These are phyloP conservation scores for Cnemophilus loriae DNA, from an alignment of 2,113 vertebrate species.

Conservation along the genomic window DNA sequence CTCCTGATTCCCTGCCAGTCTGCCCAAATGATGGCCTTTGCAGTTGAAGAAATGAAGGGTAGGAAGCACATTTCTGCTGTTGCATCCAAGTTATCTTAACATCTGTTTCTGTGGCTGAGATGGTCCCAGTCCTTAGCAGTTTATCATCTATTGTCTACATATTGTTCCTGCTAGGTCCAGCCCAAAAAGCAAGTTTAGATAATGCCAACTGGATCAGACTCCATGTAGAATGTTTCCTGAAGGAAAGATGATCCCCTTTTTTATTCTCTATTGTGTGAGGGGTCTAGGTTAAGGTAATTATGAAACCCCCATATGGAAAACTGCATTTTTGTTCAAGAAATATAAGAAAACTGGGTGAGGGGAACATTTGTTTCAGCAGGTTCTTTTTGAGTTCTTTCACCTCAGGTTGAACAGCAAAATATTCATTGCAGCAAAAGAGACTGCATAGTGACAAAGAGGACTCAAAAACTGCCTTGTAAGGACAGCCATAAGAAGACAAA, in stretches of 20 bases:
- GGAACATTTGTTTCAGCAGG: neutral
- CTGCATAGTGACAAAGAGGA: neutral
- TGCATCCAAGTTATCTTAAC: neutral
- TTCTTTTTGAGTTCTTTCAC: neutral
- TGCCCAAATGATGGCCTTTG: neutral
- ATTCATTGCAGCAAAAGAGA: neutral
- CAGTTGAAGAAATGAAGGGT: neutral
- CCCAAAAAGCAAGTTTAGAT: neutral
- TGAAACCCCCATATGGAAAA: neutral
- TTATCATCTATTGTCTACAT: neutral
- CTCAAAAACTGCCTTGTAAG: neutral
- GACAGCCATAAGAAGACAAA: neutral
- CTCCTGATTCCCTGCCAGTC: neutral
- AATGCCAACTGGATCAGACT: neutral
- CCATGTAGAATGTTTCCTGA: neutral
- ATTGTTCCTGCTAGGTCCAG: neutral
- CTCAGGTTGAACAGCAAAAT: neutral
- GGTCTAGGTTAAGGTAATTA: neutral
- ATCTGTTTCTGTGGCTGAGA: neutral
- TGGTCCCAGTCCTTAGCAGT: neutral
- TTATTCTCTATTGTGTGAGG: neutral
- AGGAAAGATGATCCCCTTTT: neutral
- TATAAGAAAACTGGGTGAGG: neutral
- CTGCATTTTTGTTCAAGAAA: neutral
- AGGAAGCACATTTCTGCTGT: neutral